Percentiles rank a stretch among this genome's conserved stretches.
phyloP scores from a whole-genome alignment of 2,797 vertebrate species.

The Semotilus atromaculatus region DNA sequence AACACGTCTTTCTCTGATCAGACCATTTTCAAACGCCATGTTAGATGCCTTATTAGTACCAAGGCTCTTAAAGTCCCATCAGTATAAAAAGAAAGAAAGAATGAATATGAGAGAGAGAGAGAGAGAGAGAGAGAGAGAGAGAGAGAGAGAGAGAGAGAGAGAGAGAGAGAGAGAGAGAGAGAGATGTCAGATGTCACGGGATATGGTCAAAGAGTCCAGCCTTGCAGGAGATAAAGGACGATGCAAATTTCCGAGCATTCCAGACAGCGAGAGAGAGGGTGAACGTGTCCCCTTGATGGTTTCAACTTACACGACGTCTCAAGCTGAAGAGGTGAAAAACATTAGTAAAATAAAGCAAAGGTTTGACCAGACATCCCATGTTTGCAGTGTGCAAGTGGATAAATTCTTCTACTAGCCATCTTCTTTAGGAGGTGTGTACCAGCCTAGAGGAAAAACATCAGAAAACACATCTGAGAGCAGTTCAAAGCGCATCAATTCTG shows the following conservation, averaged over 20 bases:
- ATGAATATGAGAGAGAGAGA: constrained; percentile 42
- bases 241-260: constrained; percentile 27
- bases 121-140: constrained; percentile 57
- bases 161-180: constrained; percentile 58
- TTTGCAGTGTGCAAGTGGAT: constrained; percentile 71
- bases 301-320: constrained; percentile 54
- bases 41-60: constrained; percentile 48
- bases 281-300: constrained; percentile 21
- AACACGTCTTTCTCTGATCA: constrained; percentile 17
- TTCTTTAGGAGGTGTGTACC: constrained; percentile 98
- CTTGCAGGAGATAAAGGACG: constrained; percentile 21
- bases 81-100: constrained; percentile 39
- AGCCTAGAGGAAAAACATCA: constrained; percentile 76
- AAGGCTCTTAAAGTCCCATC: constrained; percentile 40
- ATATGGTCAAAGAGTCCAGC: constrained; percentile 39
- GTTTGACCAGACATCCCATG: constrained; percentile 73
- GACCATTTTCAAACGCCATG: constrained; percentile 32
- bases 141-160: constrained; percentile 39
- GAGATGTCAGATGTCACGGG: constrained; percentile 29
- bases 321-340: constrained; percentile 64
- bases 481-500: not conserved
- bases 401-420: constrained; percentile 84
- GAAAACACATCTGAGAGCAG: not conserved
- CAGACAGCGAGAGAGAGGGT: constrained; percentile 16
- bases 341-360: constrained; percentile 61